Evolutionary conservation across 2,888 invertebrate genomes (phyloP), one percentile per base, ranked within the genome.

Genomic region (Mechanitis messenoides): DNA sequence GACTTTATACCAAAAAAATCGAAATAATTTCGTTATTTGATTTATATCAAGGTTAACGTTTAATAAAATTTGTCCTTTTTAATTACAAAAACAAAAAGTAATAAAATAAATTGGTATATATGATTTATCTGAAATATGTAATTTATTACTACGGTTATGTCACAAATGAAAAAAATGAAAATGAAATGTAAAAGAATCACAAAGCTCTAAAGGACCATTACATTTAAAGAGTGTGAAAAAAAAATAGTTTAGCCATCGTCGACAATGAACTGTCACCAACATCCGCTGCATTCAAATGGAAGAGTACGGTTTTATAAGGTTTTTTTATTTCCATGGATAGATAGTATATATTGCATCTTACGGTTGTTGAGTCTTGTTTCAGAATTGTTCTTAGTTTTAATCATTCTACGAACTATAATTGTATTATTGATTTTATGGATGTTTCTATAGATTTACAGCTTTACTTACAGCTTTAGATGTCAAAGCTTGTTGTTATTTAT

Each of bases 191-290:
- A 20, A 20, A 20, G 20, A 20, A 20, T 20, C 20, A 20, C 20
- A 20, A 20, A 31, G 31, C 31, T 31, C 7, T 9, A 50, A 31
- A 42, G 7, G 42, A 35, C 9, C 11, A 9, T 9, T 42, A 9
- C 9, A 9, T 42, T 11, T 7, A 42, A 42, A 11, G 9, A 5
- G 42, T 50, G 31, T 55, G 33, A 56, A 59, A 60, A 60, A 60
- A 56, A 45, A 42, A 38, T n/a, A n/a, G 38, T 31, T 45, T 45
- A 58, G 53, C 50, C 59, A 59, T 42, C 59, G 53, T 35, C 59
- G 31, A 62, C 62, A 62, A 62, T 59, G 53, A 50, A 45, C 56
- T 62, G 62, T 62, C 50, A 50, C 31, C 56, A 56, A 53, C 42
- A 42, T 33, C 35, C 31, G 59, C 42, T 59, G 45, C 59, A 42